Conservation (phyloP, 1,140 invertebrate genomes). For the Macrotrachela quadricornifera region DNA sequence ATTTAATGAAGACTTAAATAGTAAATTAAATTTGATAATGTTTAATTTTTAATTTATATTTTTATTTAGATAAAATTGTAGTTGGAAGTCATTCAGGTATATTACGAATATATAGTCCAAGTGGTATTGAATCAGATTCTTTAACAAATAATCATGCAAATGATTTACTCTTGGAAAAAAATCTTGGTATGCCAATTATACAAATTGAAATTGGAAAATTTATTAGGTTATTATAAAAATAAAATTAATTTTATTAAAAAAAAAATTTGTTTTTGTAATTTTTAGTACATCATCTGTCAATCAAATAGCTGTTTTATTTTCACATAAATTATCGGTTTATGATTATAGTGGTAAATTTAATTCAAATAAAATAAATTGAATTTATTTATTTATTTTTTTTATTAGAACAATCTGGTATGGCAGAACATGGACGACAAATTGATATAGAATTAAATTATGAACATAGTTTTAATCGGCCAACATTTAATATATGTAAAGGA, state of each 20-base stretch:
- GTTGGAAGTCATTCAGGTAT: constrained; percentile 46
- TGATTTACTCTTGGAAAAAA: constrained; percentile 47
- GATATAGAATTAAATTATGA: constrained; percentile 30
- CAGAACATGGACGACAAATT: constrained; percentile 31
- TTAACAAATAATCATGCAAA: constrained; percentile 32
- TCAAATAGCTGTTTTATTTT: constrained; percentile 48
- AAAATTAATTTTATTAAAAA: background rate
- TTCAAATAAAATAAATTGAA: background rate
- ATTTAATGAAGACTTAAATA: background rate
- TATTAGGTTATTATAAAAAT: constrained; percentile 36
- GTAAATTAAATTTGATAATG: background rate
- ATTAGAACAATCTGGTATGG: constrained; percentile 15
- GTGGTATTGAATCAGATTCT: constrained; percentile 22
- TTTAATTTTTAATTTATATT: constrained; percentile 2
- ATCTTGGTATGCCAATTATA: constrained; percentile 43
- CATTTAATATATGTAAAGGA: constrained; percentile 46
- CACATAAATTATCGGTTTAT: constrained; percentile 43
- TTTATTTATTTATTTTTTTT: background rate
- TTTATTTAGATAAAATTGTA: constrained; percentile 42
- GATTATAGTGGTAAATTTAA: constrained; percentile 33
- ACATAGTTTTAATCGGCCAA: constrained; percentile 30
- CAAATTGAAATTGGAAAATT: constrained; percentile 48
- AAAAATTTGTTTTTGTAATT: background rate
- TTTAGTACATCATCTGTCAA: constrained; percentile 38
- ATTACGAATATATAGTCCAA: constrained; percentile 44